Conservation (phyloP, 2,797 vertebrate genomes). For the Myotis myotis region DNA sequence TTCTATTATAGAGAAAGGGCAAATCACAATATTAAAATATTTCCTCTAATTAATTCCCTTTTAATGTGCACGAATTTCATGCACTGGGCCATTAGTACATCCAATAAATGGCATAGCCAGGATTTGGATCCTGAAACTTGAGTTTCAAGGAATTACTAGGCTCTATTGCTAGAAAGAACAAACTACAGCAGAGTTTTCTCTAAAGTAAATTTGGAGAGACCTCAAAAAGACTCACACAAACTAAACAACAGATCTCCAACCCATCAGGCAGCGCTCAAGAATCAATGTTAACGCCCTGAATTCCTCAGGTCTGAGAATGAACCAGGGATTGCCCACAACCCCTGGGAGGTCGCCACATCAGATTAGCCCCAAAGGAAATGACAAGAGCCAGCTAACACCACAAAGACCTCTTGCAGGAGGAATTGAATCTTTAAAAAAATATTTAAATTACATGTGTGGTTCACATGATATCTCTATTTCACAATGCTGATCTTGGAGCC, state of each 20-base stretch:
- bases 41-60: no score
- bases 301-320: not conserved
- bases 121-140: not conserved
- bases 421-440: not conserved
- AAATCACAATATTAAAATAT: no score
- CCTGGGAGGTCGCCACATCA: not conserved
- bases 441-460: not conserved
- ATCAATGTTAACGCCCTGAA: not conserved
- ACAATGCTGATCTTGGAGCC: not conserved
- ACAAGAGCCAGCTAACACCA: not conserved
- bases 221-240: not conserved
- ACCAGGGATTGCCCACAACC: not conserved
- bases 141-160: not conserved
- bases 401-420: not conserved
- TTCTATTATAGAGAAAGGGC: no score
- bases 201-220: not conserved
- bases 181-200: not conserved
- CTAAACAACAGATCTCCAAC: not conserved
- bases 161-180: not conserved
- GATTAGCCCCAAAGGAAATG: not conserved
- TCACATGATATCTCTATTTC: not conserved
- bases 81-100: no score
- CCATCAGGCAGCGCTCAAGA: not conserved
- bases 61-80: no score
- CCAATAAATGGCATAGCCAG: not conserved